A percentile compares a stretch with the other conserved stretches of the same genome.
phyloP scores from a whole-genome alignment of 2,113 vertebrate genomes.

The Saguinus midas region DNA sequence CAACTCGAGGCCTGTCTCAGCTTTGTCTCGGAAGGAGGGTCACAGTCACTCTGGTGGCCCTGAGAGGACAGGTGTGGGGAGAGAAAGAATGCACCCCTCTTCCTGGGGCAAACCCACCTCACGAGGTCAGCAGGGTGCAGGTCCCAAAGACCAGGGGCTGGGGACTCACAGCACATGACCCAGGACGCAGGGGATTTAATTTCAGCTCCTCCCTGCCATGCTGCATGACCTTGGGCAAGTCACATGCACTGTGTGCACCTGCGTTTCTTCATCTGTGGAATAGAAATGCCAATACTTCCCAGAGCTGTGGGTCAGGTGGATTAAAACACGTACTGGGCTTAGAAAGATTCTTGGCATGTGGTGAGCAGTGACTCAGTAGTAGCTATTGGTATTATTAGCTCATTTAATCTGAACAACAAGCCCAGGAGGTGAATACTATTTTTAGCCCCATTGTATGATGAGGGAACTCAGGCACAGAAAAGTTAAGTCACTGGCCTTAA shows the following conservation, averaged over 20 bases:
- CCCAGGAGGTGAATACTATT: background rate
- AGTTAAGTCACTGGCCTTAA: background rate
- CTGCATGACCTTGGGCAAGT: background rate
- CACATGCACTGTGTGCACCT: background rate
- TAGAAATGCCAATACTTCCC: background rate
- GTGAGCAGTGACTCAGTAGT: background rate
- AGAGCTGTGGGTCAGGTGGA: background rate
- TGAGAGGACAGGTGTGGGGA: background rate
- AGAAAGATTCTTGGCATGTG: background rate
- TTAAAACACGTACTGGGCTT: background rate
- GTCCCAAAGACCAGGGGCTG: too few relatives aligned
- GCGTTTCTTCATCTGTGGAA: background rate
- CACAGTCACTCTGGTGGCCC: background rate
- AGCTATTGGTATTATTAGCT: background rate
- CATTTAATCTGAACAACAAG: background rate
- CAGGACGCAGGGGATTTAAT: too few relatives aligned
- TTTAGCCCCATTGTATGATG: background rate
- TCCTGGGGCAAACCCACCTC: background rate
- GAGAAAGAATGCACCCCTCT: accelerated
- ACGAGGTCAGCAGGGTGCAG: background rate
- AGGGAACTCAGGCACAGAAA: background rate
- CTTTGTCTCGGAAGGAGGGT: background rate
- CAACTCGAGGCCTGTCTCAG: background rate
- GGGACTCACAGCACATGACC: background rate
- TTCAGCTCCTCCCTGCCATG: background rate